These are phyloP conservation scores for Physella acuta DNA, from an alignment of 1,140 invertebrate genomes.

Conservation along the genomic window DNA sequence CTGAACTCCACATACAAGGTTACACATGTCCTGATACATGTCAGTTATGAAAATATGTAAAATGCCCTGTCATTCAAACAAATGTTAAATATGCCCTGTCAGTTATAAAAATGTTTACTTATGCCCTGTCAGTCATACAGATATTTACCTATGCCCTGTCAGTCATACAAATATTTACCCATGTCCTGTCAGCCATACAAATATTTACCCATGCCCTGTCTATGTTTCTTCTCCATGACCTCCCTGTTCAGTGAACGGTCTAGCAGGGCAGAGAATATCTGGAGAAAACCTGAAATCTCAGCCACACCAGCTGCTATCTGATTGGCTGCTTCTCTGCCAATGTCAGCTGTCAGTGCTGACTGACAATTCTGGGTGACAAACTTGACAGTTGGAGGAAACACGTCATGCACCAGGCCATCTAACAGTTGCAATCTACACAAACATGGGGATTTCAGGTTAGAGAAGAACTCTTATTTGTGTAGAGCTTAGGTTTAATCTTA, in stretches of 20 bases:
- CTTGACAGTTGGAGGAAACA: constrained; percentile 50
- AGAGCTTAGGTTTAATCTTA: neutral
- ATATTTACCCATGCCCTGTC: too few species aligned
- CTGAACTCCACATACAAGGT: too few species aligned
- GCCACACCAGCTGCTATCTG: constrained; percentile 43
- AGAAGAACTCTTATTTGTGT: neutral
- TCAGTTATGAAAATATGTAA: too few species aligned
- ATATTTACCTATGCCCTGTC: too few species aligned
- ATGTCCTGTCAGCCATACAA: too few species aligned
- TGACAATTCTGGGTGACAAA: constrained; percentile 46
- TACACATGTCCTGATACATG: too few species aligned
- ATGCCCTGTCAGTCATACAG: too few species aligned
- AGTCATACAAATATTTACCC: too few species aligned
- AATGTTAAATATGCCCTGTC: too few species aligned
- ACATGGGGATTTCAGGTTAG: too few species aligned
- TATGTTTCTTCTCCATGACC: constrained; percentile 42
- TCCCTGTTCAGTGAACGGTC: constrained; percentile 46
- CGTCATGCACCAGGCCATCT: constrained; percentile 45
- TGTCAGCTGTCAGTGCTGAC: constrained; percentile 41
- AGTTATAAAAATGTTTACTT: too few species aligned
- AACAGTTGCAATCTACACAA: constrained; percentile 48
- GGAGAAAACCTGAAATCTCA: constrained; percentile 52
- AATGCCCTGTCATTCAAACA: too few species aligned
- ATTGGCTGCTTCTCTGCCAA: constrained; percentile 34
- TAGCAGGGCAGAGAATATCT: constrained; percentile 47